Conservation (phyloP, 2,888 invertebrate genomes). For the Aquatica leii region DNA sequence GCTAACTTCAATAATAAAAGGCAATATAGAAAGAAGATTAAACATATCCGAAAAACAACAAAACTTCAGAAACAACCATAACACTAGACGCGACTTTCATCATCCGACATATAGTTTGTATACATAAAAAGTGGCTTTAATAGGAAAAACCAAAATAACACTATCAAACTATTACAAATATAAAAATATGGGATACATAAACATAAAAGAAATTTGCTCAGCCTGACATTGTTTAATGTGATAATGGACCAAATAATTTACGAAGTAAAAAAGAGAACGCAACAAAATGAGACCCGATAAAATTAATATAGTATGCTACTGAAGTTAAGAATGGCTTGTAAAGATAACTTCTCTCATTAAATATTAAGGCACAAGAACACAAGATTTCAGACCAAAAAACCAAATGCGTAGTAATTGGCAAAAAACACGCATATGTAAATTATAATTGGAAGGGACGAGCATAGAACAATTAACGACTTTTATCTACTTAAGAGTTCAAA, state of each 20-base stretch:
- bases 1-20: background rate
- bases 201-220: background rate
- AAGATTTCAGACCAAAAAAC: no score
- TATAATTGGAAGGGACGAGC: background rate
- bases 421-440: conserved; percentile 9
- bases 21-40: background rate
- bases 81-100: background rate
- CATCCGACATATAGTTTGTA: background rate
- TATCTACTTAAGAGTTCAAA: background rate
- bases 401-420: background rate
- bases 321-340: background rate
- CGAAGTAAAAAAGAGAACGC: background rate
- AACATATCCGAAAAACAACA: background rate
- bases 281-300: background rate
- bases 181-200: background rate
- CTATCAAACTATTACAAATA: background rate
- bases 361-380: no score
- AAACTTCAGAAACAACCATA: no score
- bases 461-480: background rate
- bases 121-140: background rate
- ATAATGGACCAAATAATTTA: no score
- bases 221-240: no score
- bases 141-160: background rate
- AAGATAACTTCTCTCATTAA: no score
- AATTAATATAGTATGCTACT: background rate